Evolutionary conservation across 2,113 vertebrate genomes (phyloP).

Genomic region (Junco hyemalis): DNA sequence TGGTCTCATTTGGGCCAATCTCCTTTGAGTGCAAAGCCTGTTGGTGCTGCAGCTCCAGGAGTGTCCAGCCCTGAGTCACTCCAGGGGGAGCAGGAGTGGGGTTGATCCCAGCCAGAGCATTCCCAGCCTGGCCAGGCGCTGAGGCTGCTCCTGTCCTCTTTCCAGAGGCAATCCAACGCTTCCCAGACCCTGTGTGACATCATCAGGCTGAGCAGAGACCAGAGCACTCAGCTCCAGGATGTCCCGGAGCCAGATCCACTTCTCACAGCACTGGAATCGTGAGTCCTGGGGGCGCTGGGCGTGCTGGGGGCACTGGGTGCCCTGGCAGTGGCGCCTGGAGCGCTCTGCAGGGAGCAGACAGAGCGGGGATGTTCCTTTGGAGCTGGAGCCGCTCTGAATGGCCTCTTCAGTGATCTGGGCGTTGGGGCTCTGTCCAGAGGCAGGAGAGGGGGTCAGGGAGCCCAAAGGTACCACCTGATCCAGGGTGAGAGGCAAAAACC

Average conservation of each 20-base stretch:
- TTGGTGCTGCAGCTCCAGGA: rapidly evolving
- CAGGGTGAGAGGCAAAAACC: neutral
- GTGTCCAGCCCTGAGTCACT: rapidly evolving
- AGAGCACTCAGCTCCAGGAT: constrained; percentile 89
- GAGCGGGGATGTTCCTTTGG: neutral
- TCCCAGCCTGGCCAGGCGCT: neutral
- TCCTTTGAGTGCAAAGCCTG: neutral
- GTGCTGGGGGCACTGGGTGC: neutral
- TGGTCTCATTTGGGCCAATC: rapidly evolving
- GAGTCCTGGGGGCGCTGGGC: constrained; percentile 66
- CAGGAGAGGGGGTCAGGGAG: neutral
- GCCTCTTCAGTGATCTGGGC: rapidly evolving
- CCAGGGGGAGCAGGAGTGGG: neutral
- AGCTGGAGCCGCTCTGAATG: neutral
- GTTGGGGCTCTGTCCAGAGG: neutral
- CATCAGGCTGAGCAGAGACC: constrained; percentile 92
- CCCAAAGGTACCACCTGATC: neutral
- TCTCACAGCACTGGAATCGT: constrained; percentile 91
- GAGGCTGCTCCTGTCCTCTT: neutral
- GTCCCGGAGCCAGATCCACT: constrained; percentile 86
- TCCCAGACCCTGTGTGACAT: constrained; percentile 96
- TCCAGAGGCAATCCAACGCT: constrained; percentile 94
- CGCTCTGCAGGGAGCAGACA: rapidly evolving
- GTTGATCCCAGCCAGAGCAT: neutral
- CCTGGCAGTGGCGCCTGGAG: neutral